phyloP scores from a whole-genome alignment of 2,797 vertebrate genomes.

The Acanthornis magna region DNA sequence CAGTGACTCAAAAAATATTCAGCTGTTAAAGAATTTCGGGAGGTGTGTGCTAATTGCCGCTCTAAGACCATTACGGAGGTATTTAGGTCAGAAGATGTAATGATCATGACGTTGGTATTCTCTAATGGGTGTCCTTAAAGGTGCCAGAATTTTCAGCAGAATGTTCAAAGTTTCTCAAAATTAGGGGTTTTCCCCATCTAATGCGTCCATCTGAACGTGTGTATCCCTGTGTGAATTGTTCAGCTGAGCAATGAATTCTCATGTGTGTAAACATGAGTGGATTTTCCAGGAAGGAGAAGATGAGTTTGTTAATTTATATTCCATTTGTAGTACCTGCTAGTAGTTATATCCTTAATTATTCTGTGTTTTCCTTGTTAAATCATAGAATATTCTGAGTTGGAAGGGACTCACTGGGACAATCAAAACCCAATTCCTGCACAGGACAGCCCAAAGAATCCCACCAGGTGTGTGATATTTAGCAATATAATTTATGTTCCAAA shows the following conservation, averaged over 20 bases:
- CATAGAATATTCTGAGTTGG: neutral
- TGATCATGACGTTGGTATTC: neutral
- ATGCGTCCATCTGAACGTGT: neutral
- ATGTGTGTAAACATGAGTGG: neutral
- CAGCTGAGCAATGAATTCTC: neutral
- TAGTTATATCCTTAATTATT: neutral
- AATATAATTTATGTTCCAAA: neutral
- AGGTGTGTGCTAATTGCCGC: conserved; percentile 12
- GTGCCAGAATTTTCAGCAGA: neutral
- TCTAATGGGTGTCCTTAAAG: conserved; percentile 11
- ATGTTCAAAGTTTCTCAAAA: neutral
- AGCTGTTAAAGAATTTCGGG: neutral
- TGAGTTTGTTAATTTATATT: neutral
- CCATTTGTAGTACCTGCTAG: neutral
- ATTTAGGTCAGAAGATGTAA: conserved; percentile 40
- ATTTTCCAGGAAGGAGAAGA: neutral
- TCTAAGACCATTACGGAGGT: neutral
- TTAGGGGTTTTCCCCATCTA: neutral
- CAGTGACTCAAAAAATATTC: neutral
- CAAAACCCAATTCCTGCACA: neutral
- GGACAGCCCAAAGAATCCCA: neutral
- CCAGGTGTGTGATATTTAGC: neutral
- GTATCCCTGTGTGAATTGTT: neutral
- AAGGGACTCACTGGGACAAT: neutral
- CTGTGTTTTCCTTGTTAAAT: neutral